These are phyloP conservation scores for Phainopepla nitens DNA, from an alignment of 2,113 vertebrate genomes.

Conservation along the genomic window DNA sequence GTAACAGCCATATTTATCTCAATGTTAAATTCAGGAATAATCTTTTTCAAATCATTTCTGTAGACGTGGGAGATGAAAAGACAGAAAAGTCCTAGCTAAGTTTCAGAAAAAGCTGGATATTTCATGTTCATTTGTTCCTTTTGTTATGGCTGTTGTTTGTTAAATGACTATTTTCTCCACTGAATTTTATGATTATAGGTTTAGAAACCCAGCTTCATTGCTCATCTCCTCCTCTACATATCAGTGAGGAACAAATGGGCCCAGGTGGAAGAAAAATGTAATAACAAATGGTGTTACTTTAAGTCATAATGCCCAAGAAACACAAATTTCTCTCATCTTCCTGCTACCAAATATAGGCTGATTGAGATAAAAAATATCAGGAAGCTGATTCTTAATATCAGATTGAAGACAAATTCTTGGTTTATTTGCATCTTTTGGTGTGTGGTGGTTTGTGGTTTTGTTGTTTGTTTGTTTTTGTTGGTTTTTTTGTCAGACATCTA, in stretches of 20 bases:
- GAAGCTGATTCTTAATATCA: neutral
- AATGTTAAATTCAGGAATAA: neutral
- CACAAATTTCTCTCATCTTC: neutral
- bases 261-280: neutral
- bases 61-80: neutral
- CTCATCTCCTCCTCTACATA: neutral
- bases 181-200: neutral
- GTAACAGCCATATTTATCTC: neutral
- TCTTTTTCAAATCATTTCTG: neutral
- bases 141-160: neutral
- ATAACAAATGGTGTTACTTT: neutral
- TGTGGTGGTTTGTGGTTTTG: too few relatives aligned
- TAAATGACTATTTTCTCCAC: neutral
- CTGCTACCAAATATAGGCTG: neutral
- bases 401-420: neutral
- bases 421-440: neutral
- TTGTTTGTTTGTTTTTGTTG: too few relatives aligned
- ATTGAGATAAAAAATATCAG: neutral
- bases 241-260: neutral
- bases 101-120: neutral
- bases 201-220: neutral
- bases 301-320: neutral
- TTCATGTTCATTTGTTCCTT: neutral
- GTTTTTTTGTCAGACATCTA: neutral
- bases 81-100: neutral